Base-by-base conservation (phyloP, 2,888 invertebrate species). In the Sycophila texana region DNA sequence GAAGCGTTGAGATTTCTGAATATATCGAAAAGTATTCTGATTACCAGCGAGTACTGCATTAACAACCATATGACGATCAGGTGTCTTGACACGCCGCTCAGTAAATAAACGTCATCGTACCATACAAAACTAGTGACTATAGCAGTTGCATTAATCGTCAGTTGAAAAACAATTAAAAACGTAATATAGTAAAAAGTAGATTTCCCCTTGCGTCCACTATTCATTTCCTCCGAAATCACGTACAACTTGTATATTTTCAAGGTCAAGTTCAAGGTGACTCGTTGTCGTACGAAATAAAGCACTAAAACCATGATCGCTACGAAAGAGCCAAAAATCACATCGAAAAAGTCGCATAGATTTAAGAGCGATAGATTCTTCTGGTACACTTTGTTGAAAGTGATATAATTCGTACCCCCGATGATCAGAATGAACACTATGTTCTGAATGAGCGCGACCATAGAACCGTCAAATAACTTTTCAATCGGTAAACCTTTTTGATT, bases 331-430 rank as follows among this genome's bases (percentile, higher is more conserved):
- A 66, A 66, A 16, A 51, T 1, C 12, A 67, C 16, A 16, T 75
- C 71, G 18, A 67, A 66, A n/a, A 65, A 71, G n/a, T 79, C 75
- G n/a, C 60, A 60, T 0, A 67, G 55, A 1, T 67, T 65, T 16
- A 66, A 66, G 12, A 79, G 26, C 4, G 18, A n/a, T 7, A 71
- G 0, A 0, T 5, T 66, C n/a, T 72, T 53, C 4, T 16, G 16
- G 2, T 66, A 49, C 13, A 60, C 60, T 22, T 65, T 51, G 0
- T 13, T 30, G 0, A 60, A 14, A 10, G 7, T 10, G 5, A 2
- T 12, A 0, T 0, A 14, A 49, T 74, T 74, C 2, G 26, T 51
- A 1, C 7, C 20, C 2, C 1, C 2, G 16, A 71, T 55, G 1
- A 16, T 13, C 14, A 53, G 4, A 1, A 79, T 71, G 4, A 66